Conservation (phyloP, 1,140 invertebrate genomes). For the Penaeus vannamei region DNA sequence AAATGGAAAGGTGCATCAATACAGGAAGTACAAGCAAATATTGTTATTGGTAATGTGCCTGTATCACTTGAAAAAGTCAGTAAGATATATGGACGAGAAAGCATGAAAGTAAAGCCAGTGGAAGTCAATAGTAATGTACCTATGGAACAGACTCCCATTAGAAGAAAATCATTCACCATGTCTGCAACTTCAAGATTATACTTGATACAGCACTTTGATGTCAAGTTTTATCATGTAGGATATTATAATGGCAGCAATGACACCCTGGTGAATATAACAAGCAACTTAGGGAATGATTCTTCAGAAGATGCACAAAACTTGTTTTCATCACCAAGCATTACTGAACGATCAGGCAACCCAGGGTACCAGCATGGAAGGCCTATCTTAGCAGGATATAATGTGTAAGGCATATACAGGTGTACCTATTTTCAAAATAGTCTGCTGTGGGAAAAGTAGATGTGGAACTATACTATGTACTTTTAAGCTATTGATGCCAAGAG, state of each 20-base stretch:
- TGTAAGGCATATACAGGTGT: conserved; percentile 4
- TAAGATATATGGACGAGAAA: neutral
- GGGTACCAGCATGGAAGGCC: conserved; percentile 35
- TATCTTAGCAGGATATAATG: conserved; percentile 40
- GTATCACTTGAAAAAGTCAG: conserved; percentile 19
- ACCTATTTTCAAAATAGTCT: too few species aligned
- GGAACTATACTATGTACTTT: too few species aligned
- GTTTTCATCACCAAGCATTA: neutral
- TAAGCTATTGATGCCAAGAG: too few species aligned
- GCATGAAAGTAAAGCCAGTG: too few species aligned
- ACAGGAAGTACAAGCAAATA: conserved; percentile 36
- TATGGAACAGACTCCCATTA: neutral
- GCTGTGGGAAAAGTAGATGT: too few species aligned
- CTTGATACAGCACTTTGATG: conserved; percentile 43
- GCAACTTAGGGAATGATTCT: neutral
- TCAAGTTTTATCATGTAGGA: conserved; percentile 33
- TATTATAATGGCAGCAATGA: neutral
- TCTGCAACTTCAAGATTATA: neutral
- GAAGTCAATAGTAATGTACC: too few species aligned
- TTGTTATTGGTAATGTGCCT: conserved; percentile 46
- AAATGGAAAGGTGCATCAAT: conserved; percentile 48
- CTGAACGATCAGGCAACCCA: conserved; percentile 50
- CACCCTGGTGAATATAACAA: neutral
- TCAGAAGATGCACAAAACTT: neutral
- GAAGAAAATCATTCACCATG: neutral